These are phyloP conservation scores for Ophion costatus DNA, from an alignment of 2,888 invertebrate genomes.

Conservation along the genomic window DNA sequence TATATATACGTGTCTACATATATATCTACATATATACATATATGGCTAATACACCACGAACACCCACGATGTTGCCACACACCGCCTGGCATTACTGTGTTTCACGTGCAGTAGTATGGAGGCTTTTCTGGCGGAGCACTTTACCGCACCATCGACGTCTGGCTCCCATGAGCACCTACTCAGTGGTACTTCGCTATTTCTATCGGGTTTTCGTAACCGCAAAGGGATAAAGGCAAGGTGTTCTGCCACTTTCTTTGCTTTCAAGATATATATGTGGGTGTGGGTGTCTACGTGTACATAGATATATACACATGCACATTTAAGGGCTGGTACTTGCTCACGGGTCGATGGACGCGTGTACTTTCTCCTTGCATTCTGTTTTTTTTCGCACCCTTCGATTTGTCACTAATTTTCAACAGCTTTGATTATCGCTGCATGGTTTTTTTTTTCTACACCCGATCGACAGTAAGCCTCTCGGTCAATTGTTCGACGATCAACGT, in stretches of 20 bases:
- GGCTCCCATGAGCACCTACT: slow-evolving; percentile 61
- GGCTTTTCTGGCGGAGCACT: slow-evolving; percentile 65
- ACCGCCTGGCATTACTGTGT: slow-evolving; percentile 25
- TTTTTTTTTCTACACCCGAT: too few relatives aligned
- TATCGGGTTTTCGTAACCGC: slow-evolving; percentile 65
- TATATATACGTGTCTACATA: slow-evolving; percentile 22
- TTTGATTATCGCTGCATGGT: too few relatives aligned
- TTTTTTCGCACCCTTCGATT: too few relatives aligned
- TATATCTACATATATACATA: slow-evolving; percentile 6
- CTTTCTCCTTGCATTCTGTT: too few relatives aligned
- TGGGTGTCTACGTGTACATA: neutral
- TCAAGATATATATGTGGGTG: slow-evolving; percentile 8
- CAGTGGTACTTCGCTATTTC: slow-evolving; percentile 65
- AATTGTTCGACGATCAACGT: too few relatives aligned
- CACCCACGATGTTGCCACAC: neutral
- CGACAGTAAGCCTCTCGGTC: too few relatives aligned
- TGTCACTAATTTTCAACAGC: too few relatives aligned
- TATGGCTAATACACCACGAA: too few relatives aligned
- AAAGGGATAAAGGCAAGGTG: slow-evolving; percentile 63
- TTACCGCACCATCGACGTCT: slow-evolving; percentile 63
- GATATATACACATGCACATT: neutral
- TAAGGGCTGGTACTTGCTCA: slow-evolving; percentile 29
- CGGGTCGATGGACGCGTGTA: neutral
- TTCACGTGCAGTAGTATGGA: slow-evolving; percentile 50
- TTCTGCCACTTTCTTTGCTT: slow-evolving; percentile 49